A percentile compares a stretch with the other conserved stretches of the same genome.
Evolutionary conservation across 2,113 vertebrate species (phyloP).

Genomic region (Pseudonaja textilis): DNA sequence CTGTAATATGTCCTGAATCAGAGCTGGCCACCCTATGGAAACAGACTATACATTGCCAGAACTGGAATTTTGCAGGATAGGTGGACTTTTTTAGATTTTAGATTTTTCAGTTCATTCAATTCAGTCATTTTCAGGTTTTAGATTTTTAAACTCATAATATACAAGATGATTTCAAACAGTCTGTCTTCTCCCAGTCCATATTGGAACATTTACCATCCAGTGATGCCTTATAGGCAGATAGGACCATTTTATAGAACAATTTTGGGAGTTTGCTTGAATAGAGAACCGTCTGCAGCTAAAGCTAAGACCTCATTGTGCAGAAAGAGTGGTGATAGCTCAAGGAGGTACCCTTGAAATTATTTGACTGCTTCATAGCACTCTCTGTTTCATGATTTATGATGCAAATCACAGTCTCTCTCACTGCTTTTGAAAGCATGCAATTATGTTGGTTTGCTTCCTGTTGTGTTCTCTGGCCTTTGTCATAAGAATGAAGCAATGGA

Average conservation of each 20-base stretch:
- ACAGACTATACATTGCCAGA: not conserved
- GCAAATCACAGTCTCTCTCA: slow-evolving; percentile 38
- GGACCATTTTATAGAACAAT: not conserved
- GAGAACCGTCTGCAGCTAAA: not conserved
- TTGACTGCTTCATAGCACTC: slow-evolving; percentile 21
- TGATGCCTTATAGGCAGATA: not conserved
- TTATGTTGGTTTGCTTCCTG: slow-evolving; percentile 34
- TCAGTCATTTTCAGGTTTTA: not conserved
- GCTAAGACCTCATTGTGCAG: slow-evolving; percentile 9
- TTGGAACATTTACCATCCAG: not conserved
- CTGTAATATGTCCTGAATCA: not conserved
- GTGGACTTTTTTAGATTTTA: not conserved
- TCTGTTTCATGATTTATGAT: slow-evolving; percentile 34
- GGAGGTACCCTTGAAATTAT: slow-evolving; percentile 1
- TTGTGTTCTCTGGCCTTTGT: slow-evolving; percentile 33
- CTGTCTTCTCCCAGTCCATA: not conserved
- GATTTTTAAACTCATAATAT: too few relatives aligned
- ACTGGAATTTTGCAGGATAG: not conserved
- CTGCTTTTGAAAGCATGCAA: slow-evolving; percentile 36
- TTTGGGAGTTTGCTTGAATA: not conserved
- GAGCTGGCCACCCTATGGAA: not conserved
- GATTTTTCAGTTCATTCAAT: not conserved
- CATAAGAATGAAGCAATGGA: slow-evolving; percentile 38
- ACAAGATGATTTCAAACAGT: not conserved
- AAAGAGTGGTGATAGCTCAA: slow-evolving; percentile 17